Conservation (phyloP, 1,140 invertebrate genomes). For the Bombus impatiens region DNA sequence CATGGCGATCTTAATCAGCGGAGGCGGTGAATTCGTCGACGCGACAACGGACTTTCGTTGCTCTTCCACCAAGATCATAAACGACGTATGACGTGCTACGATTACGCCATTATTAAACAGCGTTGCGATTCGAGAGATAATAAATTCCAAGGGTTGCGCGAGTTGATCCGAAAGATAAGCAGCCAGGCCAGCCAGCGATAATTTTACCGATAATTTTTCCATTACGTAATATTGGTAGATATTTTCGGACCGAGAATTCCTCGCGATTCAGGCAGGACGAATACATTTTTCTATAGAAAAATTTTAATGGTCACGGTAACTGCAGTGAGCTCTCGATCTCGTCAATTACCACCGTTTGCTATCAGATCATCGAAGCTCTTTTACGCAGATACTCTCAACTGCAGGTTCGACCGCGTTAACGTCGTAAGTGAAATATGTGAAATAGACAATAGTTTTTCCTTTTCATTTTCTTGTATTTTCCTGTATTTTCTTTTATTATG, state of each 20-base stretch:
- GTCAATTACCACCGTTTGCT: no score
- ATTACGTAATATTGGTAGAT: slow-evolving; percentile 18
- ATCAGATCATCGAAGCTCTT: no score
- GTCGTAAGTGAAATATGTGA: no score
- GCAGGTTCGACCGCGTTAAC: no score
- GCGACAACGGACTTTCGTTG: not conserved
- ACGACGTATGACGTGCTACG: not conserved
- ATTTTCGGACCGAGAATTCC: not conserved
- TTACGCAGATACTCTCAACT: no score
- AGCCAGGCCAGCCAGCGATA: not conserved
- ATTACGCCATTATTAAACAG: not conserved
- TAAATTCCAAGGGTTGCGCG: not conserved
- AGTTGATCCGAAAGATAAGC: not conserved
- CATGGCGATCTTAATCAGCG: not conserved
- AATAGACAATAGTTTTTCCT: no score
- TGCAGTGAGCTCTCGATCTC: no score
- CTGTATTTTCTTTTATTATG: no score
- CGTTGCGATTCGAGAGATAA: not conserved
- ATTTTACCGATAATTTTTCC: not conserved
- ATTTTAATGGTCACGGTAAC: no score
- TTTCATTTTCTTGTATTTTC: no score
- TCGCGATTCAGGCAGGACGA: no score
- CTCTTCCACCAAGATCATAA: not conserved
- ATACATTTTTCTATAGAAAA: no score
- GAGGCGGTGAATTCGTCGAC: not conserved